These are phyloP conservation scores for Mesaphorura yosii DNA, from an alignment of 1,140 invertebrate species.

Conservation along the genomic window DNA sequence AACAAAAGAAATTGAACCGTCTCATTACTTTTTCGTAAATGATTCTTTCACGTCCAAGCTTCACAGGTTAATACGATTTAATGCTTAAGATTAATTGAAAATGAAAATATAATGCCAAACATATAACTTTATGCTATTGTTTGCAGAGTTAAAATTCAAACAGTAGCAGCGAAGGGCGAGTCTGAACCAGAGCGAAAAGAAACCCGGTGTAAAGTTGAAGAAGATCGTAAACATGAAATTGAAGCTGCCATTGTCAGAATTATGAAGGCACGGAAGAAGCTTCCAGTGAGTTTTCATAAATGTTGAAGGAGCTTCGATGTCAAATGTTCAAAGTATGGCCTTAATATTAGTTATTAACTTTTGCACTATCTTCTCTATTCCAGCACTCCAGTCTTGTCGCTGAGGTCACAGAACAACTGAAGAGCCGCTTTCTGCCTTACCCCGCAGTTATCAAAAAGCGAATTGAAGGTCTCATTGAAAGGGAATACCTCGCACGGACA, in stretches of 20 bases:
- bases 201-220: slow-evolving; percentile 95
- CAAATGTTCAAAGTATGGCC: too few relatives aligned
- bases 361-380: slow-evolving; percentile 18
- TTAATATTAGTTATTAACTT: too few relatives aligned
- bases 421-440: slow-evolving; percentile 89
- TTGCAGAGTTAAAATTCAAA: slow-evolving; percentile 77
- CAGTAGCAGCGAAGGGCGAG: slow-evolving; percentile 93
- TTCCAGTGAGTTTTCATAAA: slow-evolving; percentile 58
- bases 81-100: neutral
- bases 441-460: slow-evolving; percentile 97
- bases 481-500: slow-evolving; percentile 94
- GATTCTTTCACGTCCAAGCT: slow-evolving; percentile 96
- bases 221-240: slow-evolving; percentile 98
- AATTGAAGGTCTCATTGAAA: slow-evolving; percentile 96
- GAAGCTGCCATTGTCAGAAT: slow-evolving; percentile 99
- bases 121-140: slow-evolving; percentile 7
- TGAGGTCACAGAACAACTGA: slow-evolving; percentile 94
- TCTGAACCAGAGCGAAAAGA: slow-evolving; percentile 96
- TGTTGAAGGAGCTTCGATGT: slow-evolving; percentile 23
- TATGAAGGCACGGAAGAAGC: slow-evolving; percentile 95
- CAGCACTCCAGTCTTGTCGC: slow-evolving; percentile 88
- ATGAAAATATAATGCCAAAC: neutral
- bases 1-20: slow-evolving; percentile 91
- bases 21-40: slow-evolving; percentile 89
- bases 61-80: slow-evolving; percentile 52